phyloP scores from a whole-genome alignment of 2,888 invertebrate species.

The Pristionchus maxplancki region DNA sequence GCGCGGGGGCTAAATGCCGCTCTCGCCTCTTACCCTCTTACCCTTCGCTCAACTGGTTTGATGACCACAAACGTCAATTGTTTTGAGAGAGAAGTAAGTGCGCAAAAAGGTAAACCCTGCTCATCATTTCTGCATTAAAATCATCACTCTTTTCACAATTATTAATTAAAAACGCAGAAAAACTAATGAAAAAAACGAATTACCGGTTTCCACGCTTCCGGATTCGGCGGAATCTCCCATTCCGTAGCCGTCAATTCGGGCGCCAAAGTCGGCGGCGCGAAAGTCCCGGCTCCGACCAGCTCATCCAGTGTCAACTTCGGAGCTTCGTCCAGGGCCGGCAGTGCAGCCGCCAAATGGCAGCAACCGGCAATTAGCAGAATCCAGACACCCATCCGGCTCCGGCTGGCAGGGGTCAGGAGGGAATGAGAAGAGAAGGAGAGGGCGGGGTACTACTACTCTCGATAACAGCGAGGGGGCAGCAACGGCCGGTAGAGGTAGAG shows the following conservation, averaged over 20 bases:
- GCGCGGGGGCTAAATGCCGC: neutral
- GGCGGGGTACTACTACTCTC: neutral
- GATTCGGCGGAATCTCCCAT: constrained; percentile 26
- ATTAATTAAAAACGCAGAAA: neutral
- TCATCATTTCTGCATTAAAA: too few relatives aligned
- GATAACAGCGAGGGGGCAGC: neutral
- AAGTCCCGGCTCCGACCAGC: constrained; percentile 19
- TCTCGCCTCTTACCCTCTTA: neutral
- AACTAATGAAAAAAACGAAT: neutral
- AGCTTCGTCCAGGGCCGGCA: constrained; percentile 18
- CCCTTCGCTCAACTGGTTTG: neutral
- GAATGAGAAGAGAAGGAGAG: neutral
- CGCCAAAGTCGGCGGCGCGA: neutral
- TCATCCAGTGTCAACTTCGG: constrained; percentile 18
- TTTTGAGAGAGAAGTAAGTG: neutral
- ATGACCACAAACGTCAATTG: constrained; percentile 40
- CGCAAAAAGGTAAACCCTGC: neutral
- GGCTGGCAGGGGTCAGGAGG: neutral
- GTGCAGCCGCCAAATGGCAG: neutral
- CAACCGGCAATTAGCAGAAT: neutral
- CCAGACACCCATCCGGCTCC: neutral
- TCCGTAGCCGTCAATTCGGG: neutral
- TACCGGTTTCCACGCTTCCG: neutral
- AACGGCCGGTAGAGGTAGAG: neutral
- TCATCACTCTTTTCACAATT: too few relatives aligned